These are phyloP conservation scores for Abramis brama DNA, from an alignment of 2,113 vertebrate genomes.

Conservation along the genomic window DNA sequence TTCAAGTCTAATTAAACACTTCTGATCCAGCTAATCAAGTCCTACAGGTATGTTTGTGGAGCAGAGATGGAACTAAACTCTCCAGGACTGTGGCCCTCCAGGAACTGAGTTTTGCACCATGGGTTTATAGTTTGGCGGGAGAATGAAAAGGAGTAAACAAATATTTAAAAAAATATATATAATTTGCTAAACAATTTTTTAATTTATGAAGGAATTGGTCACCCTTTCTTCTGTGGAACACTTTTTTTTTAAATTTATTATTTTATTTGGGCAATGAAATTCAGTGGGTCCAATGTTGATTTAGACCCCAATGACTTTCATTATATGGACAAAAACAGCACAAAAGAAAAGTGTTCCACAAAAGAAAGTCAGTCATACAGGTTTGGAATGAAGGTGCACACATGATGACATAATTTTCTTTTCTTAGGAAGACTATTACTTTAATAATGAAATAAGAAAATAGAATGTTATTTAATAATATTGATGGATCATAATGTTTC, in stretches of 20 bases:
- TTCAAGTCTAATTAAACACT: no score
- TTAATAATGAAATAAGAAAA: not conserved
- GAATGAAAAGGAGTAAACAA: not conserved
- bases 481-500: not conserved
- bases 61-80: no score
- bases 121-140: constrained; percentile 31
- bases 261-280: not conserved
- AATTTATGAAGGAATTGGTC: no score
- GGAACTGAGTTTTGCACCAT: no score
- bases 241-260: not conserved
- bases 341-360: not conserved
- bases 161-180: no score
- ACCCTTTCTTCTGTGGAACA: not conserved
- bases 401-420: not conserved
- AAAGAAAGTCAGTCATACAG: not conserved
- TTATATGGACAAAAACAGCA: not conserved
- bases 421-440: not conserved
- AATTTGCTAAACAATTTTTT: not conserved
- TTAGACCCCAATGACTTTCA: not conserved
- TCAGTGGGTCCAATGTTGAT: not conserved
- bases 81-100: no score
- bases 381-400: not conserved
- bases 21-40: no score
- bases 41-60: no score
- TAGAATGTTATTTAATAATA: not conserved